Evolutionary conservation across 2,113 vertebrate genomes (phyloP).

Genomic region (Psittacula cyanocephala): DNA sequence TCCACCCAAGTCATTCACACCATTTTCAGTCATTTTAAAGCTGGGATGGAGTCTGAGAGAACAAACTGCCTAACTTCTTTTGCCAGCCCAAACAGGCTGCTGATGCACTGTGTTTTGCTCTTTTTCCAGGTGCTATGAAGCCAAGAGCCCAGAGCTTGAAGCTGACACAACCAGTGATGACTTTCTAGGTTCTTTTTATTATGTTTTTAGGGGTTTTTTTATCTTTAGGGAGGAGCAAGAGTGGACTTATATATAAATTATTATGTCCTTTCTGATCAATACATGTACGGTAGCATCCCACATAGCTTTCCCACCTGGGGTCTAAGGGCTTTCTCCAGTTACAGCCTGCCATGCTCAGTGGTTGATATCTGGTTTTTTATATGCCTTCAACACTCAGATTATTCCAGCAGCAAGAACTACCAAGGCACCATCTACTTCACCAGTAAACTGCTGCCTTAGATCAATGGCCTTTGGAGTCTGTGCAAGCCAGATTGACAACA

Average conservation of each 20-base stretch:
- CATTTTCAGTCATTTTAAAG: background rate
- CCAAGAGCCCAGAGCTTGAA: background rate
- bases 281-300: conserved; percentile 5
- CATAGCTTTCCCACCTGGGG: background rate
- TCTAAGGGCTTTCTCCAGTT: background rate
- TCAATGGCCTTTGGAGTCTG: background rate
- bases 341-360: background rate
- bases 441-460: background rate
- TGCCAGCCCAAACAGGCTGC: background rate
- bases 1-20: accelerated
- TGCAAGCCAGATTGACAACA: background rate
- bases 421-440: background rate
- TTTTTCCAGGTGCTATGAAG: conserved; percentile 59
- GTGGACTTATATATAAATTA: conserved; percentile 47
- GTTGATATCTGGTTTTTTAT: background rate
- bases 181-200: background rate
- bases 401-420: conserved; percentile 23
- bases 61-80: background rate
- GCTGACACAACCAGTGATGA: background rate
- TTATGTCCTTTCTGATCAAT: background rate
- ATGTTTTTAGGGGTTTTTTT: background rate
- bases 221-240: background rate
- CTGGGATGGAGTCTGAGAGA: background rate
- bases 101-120: background rate
- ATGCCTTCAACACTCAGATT: background rate